These are phyloP conservation scores for Agapostemon virescens DNA, from an alignment of 2,888 invertebrate genomes.

Conservation along the genomic window DNA sequence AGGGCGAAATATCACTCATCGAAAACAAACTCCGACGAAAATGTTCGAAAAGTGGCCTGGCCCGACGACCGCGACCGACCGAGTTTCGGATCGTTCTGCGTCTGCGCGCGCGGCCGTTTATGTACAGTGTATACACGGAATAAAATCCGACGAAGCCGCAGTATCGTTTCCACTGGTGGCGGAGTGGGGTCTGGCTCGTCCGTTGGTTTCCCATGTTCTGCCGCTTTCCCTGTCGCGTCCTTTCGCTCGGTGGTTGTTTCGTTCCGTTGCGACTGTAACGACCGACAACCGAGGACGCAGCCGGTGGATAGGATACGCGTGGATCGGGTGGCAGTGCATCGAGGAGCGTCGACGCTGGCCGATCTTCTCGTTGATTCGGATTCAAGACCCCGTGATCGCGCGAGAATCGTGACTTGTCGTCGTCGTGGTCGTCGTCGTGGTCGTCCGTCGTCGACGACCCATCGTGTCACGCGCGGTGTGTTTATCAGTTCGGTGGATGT, in stretches of 20 bases:
- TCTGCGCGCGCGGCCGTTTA: constrained; percentile 63
- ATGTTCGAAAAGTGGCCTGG: constrained; percentile 16
- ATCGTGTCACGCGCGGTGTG: constrained; percentile 28
- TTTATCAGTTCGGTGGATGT: constrained; percentile 48
- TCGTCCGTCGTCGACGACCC: constrained; percentile 37
- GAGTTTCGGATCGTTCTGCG: constrained; percentile 51
- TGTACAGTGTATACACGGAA: constrained; percentile 40
- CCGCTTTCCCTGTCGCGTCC: constrained; percentile 37
- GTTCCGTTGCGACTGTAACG: background rate
- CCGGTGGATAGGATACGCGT: background rate
- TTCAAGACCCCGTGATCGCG: constrained; percentile 7
- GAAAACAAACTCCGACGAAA: background rate
- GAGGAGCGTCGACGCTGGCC: constrained; percentile 37
- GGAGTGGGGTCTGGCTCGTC: constrained; percentile 46
- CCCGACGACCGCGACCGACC: constrained; percentile 6
- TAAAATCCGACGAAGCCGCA: constrained; percentile 70
- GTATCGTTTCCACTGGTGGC: constrained; percentile 71
- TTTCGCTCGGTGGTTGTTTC: constrained; percentile 44
- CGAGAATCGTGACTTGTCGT: constrained; percentile 22
- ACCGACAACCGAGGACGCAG: background rate
- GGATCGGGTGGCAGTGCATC: background rate
- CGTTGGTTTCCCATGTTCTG: background rate
- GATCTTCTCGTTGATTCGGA: constrained; percentile 13
- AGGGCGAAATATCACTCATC: background rate
- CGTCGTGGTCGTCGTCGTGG: too few species aligned